phyloP scores from a whole-genome alignment of 2,888 invertebrate species.

The Patella pellucida region DNA sequence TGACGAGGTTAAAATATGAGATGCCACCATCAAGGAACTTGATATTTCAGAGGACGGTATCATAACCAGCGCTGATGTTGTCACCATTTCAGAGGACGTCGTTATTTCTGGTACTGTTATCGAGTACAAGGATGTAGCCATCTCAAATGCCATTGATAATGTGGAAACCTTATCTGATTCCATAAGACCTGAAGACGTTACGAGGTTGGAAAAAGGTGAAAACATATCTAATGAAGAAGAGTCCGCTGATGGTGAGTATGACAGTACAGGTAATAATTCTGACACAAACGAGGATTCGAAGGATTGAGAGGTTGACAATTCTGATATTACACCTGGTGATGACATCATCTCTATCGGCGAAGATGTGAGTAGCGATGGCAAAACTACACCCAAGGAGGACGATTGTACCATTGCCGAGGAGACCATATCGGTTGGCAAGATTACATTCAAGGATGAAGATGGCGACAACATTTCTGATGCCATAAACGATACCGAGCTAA shows the following conservation, averaged over 20 bases:
- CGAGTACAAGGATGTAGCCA: background rate
- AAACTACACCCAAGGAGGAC: background rate
- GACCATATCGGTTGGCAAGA: background rate
- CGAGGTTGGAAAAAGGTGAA: background rate
- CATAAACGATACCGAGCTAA: background rate
- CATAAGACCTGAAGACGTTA: too few relatives aligned
- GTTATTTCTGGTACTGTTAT: background rate
- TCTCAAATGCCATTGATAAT: background rate
- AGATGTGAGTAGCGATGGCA: background rate
- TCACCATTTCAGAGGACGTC: slow-evolving; percentile 6
- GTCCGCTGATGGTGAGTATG: background rate
- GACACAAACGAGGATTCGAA: background rate
- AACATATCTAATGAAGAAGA: background rate
- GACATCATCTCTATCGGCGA: background rate
- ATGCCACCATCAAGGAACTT: too few relatives aligned
- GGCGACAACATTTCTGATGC: background rate
- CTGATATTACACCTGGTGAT: background rate
- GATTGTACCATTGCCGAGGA: background rate
- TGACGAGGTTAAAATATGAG: too few relatives aligned
- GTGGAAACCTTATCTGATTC: background rate
- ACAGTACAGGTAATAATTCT: background rate
- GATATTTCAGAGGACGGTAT: background rate
- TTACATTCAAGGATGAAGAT: background rate
- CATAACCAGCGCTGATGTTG: background rate
- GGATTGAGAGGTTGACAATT: background rate